Evolutionary conservation across 2,888 invertebrate genomes (phyloP), one percentile per base, ranked within the genome.

Genomic region (Pachycephus smyrnensis): DNA sequence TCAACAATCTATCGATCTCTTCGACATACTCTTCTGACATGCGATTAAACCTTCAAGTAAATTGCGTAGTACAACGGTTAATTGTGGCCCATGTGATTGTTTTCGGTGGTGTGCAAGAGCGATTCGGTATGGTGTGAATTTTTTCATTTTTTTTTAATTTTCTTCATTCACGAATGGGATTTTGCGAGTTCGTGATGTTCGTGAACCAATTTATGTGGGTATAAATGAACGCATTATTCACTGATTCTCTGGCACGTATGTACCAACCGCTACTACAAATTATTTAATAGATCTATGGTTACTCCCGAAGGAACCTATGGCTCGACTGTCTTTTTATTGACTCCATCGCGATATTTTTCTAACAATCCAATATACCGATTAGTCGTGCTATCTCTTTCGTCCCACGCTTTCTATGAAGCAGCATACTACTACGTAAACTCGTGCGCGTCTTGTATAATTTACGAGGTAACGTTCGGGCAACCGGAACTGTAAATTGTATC

Each of bases 401-500:
- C 23, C 23, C 23, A 55, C 55, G 55, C 55, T 55, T 55, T 55
- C 23, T 55, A 55, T 23, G 23, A 55, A 55, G 55, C 55, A 55
- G 55, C 55, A 23, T 40, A 55, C 55, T 55, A 55, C 23, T 55
- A 55, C 55, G 55, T 55, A 55, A 55, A 55, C 55, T 55, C 55
- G 55, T 55, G 55, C 23, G 55, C 55, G 55, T 55, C 55, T 55
- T 55, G 55, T 55, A 55, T 55, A 55, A 55, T 55, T 55, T 55
- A 55, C 55, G 55, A 55, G 55, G 55, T 55, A 55, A 55, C 55
- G 23, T 55, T 23, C 55, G 55, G 55, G 55, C 55, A 74, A 77
- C 69, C 68, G 79, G 83, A 86, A 83, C 85, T 91, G 90, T 90
- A 90, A 88, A 91, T 88, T 91, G 89, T 91, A 89, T 88, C 89